Conservation (phyloP, 1,140 invertebrate genomes). For the Ceratosolen fusciceps region DNA sequence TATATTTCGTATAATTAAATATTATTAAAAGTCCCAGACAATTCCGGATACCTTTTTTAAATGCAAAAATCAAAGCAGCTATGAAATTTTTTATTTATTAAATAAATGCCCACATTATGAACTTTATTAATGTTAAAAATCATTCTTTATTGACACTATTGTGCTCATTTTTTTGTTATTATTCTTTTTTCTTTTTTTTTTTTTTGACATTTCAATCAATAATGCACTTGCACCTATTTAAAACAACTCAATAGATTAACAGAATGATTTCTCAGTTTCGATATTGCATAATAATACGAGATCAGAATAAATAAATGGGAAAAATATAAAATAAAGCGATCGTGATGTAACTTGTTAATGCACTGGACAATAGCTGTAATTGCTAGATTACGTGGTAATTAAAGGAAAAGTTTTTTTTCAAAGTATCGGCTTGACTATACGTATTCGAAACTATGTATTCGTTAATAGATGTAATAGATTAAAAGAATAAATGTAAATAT, state of each 20-base stretch:
- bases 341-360: too few species aligned
- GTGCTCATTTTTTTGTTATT: background rate
- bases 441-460: too few species aligned
- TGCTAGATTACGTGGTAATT: too few species aligned
- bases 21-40: background rate
- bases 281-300: background rate
- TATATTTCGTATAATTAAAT: background rate
- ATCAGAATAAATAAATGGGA: too few species aligned
- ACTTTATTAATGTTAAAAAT: background rate
- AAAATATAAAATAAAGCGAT: too few species aligned
- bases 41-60: too few species aligned
- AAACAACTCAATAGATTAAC: background rate
- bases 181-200: background rate
- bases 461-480: too few species aligned
- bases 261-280: background rate
- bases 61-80: background rate
- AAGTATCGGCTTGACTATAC: too few species aligned
- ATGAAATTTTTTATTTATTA: conserved; percentile 13
- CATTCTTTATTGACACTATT: background rate
- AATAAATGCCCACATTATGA: background rate
- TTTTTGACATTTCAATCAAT: too few species aligned
- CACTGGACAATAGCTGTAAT: too few species aligned
- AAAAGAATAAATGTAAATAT: too few species aligned
- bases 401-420: too few species aligned
- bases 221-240: background rate